These are phyloP conservation scores for Epinephelus malabaricus DNA, from an alignment of 2,797 vertebrate genomes.

Conservation along the genomic window DNA sequence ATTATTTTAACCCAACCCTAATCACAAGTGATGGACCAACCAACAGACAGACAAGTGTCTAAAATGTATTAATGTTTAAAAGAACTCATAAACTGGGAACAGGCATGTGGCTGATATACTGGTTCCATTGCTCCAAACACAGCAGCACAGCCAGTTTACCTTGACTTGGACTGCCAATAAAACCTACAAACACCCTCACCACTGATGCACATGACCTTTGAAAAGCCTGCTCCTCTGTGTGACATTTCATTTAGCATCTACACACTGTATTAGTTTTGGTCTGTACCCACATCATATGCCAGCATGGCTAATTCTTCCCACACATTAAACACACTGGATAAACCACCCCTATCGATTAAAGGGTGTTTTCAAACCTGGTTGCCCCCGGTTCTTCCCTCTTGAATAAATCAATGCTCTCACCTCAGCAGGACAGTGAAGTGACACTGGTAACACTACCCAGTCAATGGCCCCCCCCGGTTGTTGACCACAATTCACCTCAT, in stretches of 20 bases:
- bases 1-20: too few species aligned
- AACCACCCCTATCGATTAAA: constrained; percentile 77
- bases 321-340: constrained; percentile 61
- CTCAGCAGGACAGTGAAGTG: constrained; percentile 71
- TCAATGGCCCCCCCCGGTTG: constrained; percentile 43
- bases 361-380: constrained; percentile 75
- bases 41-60: background rate
- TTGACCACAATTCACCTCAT: constrained; percentile 56
- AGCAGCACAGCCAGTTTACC: constrained; percentile 54
- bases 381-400: constrained; percentile 39
- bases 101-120: background rate
- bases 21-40: background rate
- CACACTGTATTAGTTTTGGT: constrained; percentile 58
- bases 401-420: constrained; percentile 74
- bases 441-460: constrained; percentile 54
- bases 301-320: constrained; percentile 53
- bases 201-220: constrained; percentile 61
- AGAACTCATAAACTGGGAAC: constrained; percentile 4
- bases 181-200: constrained; percentile 65
- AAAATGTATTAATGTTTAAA: background rate
- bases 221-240: constrained; percentile 49
- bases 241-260: constrained; percentile 68
- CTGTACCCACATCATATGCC: constrained; percentile 45
- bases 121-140: constrained; percentile 18
- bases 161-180: constrained; percentile 61